Evolutionary conservation across 1,140 invertebrate genomes (phyloP).

Genomic region (Scylla paramamosain): DNA sequence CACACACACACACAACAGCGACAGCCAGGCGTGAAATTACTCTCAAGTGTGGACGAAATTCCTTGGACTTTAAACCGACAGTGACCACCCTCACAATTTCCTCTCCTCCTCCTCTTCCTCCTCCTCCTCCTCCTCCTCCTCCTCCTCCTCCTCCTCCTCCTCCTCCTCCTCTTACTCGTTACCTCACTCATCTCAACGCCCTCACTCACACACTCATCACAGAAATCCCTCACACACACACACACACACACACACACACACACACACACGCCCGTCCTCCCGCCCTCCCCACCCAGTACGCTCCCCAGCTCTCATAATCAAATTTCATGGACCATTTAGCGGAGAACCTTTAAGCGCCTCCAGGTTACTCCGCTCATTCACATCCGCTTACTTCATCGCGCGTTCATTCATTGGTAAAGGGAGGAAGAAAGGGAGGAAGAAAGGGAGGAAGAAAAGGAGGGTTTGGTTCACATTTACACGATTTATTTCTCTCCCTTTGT

Average conservation of each 20-base stretch:
- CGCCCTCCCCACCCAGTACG: not conserved
- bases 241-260: too few species aligned
- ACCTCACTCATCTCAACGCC: not conserved
- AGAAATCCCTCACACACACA: not conserved
- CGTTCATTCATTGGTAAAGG: too few species aligned
- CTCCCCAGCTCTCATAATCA: too few species aligned
- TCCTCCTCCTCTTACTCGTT: not conserved
- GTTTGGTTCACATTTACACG: too few species aligned
- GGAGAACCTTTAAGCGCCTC: too few species aligned
- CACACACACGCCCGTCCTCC: not conserved
- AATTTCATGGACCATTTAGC: not conserved
- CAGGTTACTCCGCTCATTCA: too few species aligned
- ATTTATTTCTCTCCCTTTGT: too few species aligned
- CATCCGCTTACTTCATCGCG: too few species aligned
- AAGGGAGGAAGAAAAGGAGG: too few species aligned
- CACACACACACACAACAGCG: not conserved
- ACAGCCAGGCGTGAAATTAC: constrained; percentile 18
- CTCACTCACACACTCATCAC: constrained; percentile 17
- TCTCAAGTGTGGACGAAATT: constrained; percentile 35
- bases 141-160: constrained; percentile 4
- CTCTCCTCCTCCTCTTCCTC: not conserved
- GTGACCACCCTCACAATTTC: not conserved
- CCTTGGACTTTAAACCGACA: not conserved
- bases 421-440: too few species aligned
- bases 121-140: not conserved